Base-by-base conservation (phyloP, 1,140 invertebrate genomes). In the Achatina immaculata region DNA sequence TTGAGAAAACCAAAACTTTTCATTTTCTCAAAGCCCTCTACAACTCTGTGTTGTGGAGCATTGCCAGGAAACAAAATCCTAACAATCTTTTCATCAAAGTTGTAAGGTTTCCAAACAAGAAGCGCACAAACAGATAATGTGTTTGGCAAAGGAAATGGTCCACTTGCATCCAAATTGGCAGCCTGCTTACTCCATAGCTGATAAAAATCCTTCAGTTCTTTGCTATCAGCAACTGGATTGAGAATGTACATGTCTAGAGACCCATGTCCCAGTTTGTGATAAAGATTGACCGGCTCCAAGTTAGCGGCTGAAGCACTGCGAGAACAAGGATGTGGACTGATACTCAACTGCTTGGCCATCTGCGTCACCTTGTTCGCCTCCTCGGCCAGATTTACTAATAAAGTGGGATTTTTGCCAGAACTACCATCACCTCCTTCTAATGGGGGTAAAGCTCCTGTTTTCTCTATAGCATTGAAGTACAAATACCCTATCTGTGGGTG, bases 401-500 rank as follows among this genome's bases (percentile, higher is more conserved):
- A 81, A 75, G 77, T 84, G 9, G 83, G 51, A 11, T 40, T 51
- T 71, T 66, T 80, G 36, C 80, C 81, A 48, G 84, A 83, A 80
- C 85, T 86, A 36, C n/a, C 80, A 45, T 83, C 85, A 40, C 45
- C 71, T 36, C 84, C 83, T 69, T 95, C 96, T 88, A 96, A 95
- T 0, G 95, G 94, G 85, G 95, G 78, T 28, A 81, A 79, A 68
- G 83, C 76, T 62, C 81, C 74, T 31, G 81, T 82, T 42, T 89
- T 90, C 51, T 92, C 92, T 11, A 28, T n/a, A 43, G 97, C 93
- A 91, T 99, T 99, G 88, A 96, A 96, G 91, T 98, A 99, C 92
- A 98, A 96, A 89, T 97, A 96, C 82, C 97, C 97, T 85, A 99
- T 97, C 90, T 98, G 96, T 19, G 97, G 97, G 92, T 98, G 98